Base-by-base conservation (phyloP, 2,888 invertebrate genomes). In the Morinoia aosen region DNA sequence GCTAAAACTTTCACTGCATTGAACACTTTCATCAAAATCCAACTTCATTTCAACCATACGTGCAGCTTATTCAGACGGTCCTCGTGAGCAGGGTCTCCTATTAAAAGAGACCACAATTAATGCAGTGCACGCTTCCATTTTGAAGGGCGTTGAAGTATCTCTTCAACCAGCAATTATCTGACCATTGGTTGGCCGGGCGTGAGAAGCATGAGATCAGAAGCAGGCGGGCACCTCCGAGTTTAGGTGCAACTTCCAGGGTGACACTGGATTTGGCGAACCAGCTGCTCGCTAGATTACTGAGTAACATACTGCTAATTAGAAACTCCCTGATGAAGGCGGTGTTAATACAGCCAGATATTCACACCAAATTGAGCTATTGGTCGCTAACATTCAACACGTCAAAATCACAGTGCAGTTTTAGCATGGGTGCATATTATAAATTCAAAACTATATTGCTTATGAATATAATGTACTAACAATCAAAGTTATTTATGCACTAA, bases 71-170 rank as follows among this genome's bases (percentile, higher is more conserved):
- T 76, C 25, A 76, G 76, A 12, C 76, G 76, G 76, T 19, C 76
- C 25, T 76, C 76, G 76, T 76, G 76, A 76, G 76, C 19, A 33
- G 33, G 19, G 76, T 76, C 76, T 76, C 76, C 25, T 33, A 76
- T 76, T 76, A 76, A 76, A 76, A 76, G 76, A 76, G 76, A 33
- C 33, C 76, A 76, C 76, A 76, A 76, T 76, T 76, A 76, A 76
- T 76, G 76, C 76, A 76, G 76, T 33, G 76, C 76, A 76, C 76
- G 76, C 76, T 76, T 76, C 76, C 33, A 76, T 76, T 76, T 76
- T 76, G 76, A 76, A 33, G 76, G 76, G 76, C 76, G 90, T 90
- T 90, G 40, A 90, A 90, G 40, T 19, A 90, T 90, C 90, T 40
- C 90, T 40, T 90, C 39, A 48, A 90, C 90, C 39, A 90, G 90